Base-by-base conservation (phyloP, 2,888 invertebrate species). In the Cheilosia vulpina region DNA sequence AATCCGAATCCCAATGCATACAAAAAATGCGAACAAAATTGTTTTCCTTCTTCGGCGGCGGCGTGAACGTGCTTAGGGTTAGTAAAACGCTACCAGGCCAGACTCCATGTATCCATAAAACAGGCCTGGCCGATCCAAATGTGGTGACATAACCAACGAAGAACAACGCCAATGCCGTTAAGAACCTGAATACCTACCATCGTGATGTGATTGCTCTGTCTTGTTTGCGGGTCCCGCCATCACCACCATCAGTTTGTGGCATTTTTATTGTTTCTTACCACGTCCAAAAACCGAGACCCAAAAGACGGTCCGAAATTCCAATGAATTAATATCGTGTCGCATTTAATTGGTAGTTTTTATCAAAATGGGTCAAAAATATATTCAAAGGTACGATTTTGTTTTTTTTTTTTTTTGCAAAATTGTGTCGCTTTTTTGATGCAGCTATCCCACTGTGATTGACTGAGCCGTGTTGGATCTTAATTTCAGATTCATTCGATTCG, bases 311-410 rank as follows among this genome's bases (percentile, higher is more conserved):
- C 62, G 24, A 78, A 83, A 73, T 73, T 78, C 73, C 63, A 73
- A 45, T 9, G 78, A 83, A 83, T 83, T 83, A 83, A 73, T 83
- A 78, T 58, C 55, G 68, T 83, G 60, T 83, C 62, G 66, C 83
- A 78, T 73, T 83, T 78, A 78, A 78, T 78, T n/a, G 77, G 73
- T 27, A 38, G 1, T 71, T 11, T 65, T 65, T n/a, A 5, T 24
- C 13, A 62, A 66, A 80, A 60, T 73, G 66, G 63, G 21, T 53
- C 45, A 41, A 68, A 53, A 13, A 38, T 55, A 19, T 19, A 50
- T 17, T 21, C 21, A 50, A 11, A 21, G 50, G 50, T 19, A 1
- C 6, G 9, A 19, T 3, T 9, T 47, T 6, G n/a, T 43, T 43
- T 0, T 60, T 77, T 53, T 41, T 24, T 57, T 38, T 41, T 19